A percentile compares a stretch with the other conserved stretches of the same genome.
Evolutionary conservation across 2,888 invertebrate species (phyloP).

Genomic region (Hanleya hanleyi): DNA sequence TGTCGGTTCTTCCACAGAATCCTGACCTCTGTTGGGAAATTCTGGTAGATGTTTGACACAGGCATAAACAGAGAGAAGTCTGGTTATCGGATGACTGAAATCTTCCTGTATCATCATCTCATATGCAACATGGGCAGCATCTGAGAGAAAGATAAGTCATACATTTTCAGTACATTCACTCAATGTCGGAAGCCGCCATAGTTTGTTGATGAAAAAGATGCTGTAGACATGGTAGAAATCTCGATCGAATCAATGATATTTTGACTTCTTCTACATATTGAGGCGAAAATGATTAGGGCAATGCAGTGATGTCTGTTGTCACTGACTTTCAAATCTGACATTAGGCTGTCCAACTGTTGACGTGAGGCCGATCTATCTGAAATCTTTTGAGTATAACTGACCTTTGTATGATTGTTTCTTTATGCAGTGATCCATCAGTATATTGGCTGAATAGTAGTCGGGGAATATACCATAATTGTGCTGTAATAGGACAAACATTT

Average conservation of each 20-base stretch:
- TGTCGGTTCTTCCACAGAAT: slow-evolving; percentile 42
- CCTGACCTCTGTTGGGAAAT: slow-evolving; percentile 25
- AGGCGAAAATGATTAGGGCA: no score
- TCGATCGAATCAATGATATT: no score
- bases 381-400: no score
- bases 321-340: no score
- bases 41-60: slow-evolving; percentile 80
- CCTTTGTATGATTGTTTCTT: slow-evolving; percentile 79
- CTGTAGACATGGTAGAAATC: no score
- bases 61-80: slow-evolving; percentile 82
- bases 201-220: no score
- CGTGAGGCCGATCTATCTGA: no score
- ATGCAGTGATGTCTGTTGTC: no score
- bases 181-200: no score
- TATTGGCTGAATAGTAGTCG: slow-evolving; percentile 85
- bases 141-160: slow-evolving; percentile 62
- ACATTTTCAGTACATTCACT: no score
- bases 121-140: slow-evolving; percentile 85
- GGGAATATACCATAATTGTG: slow-evolving; percentile 90
- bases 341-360: no score
- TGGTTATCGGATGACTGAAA: slow-evolving; percentile 81
- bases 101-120: slow-evolving; percentile 94
- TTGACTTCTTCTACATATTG: no score
- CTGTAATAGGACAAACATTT: slow-evolving; percentile 74
- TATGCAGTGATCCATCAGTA: slow-evolving; percentile 86